Base-by-base conservation (phyloP, 2,888 invertebrate genomes). In the Agrilus biguttatus region DNA sequence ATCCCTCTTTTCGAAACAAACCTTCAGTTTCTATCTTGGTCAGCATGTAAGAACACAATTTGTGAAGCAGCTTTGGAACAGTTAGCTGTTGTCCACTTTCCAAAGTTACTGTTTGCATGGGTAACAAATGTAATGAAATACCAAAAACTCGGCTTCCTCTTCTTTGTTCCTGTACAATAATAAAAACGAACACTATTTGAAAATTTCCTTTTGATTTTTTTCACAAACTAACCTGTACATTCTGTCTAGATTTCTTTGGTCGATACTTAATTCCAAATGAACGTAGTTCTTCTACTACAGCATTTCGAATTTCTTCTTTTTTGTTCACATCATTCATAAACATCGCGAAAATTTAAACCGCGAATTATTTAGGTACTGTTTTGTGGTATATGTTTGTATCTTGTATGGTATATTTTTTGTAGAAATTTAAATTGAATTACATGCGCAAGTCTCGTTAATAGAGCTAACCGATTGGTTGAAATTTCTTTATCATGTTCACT, bases 1-100 rank as follows among this genome's bases (percentile, higher is more conserved):
- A 87, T 12, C 91, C 92, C 39, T 88, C 87, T 69, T 89, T 91
- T 7, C 92, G 74, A 62, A 92, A 92, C 39, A 92, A 66, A 1
- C 92, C 92, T 61, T 91, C 91, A 14, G 80, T 77, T 43, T 76
- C 73, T 23, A 82, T 73, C 63, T 82, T 75, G 37, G 75, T 69
- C 48, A 79, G 68, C 40, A 88, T 74, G 54, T 76, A 78, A 41
- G 76, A 70, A 53, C 83, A 80, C 57, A 83, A 75, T 58, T 83
- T 79, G 52, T 78, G 75, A 1, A 87, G 75, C 56, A 86, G 76
- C 50, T 73, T 71, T 6, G 88, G 87, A 33, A 87, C 75, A 60
- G 78, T 72, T 33, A 85, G 67, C 47, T 79, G 76, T 55, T 77
- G 77, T 19, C 82, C 83, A 60, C 79, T 80, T 51, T 75, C 73